Evolutionary conservation across 2,113 vertebrate genomes (phyloP).

Genomic region (Nothobranchius furzeri): DNA sequence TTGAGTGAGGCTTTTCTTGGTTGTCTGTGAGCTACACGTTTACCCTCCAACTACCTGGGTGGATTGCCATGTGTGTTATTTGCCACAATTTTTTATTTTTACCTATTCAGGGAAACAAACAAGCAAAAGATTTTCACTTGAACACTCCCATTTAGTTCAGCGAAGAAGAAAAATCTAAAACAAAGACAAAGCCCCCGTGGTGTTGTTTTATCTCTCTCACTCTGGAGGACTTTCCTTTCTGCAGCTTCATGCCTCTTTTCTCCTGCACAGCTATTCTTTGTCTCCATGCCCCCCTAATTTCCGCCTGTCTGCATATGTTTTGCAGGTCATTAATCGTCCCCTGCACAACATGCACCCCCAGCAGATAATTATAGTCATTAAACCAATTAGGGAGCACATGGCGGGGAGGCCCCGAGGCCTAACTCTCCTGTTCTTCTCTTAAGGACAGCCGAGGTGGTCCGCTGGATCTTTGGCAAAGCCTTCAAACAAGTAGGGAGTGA

Average conservation of each 20-base stretch:
- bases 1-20: no score
- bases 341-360: constrained; percentile 76
- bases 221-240: constrained; percentile 58
- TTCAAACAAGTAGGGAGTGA: constrained; percentile 67
- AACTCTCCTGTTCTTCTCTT: constrained; percentile 62
- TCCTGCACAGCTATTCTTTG: constrained; percentile 55
- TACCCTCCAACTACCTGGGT: not conserved
- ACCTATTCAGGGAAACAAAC: not conserved
- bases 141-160: not conserved
- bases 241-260: constrained; percentile 49
- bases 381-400: constrained; percentile 81
- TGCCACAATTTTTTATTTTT: no score
- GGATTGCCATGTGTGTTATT: no score
- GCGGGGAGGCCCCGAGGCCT: constrained; percentile 73
- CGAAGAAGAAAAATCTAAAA: not conserved
- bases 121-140: not conserved
- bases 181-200: constrained; percentile 7
- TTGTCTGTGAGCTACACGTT: no score
- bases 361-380: constrained; percentile 84
- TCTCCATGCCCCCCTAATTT: constrained; percentile 52
- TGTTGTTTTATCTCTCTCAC: constrained; percentile 36
- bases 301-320: constrained; percentile 78
- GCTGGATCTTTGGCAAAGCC: constrained; percentile 56
- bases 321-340: constrained; percentile 79
- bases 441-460: constrained; percentile 73